A percentile compares a stretch with the other conserved stretches of the same genome.
Evolutionary conservation across 2,797 vertebrate genomes (phyloP).

Genomic region (Chelidonichthys spinosus): DNA sequence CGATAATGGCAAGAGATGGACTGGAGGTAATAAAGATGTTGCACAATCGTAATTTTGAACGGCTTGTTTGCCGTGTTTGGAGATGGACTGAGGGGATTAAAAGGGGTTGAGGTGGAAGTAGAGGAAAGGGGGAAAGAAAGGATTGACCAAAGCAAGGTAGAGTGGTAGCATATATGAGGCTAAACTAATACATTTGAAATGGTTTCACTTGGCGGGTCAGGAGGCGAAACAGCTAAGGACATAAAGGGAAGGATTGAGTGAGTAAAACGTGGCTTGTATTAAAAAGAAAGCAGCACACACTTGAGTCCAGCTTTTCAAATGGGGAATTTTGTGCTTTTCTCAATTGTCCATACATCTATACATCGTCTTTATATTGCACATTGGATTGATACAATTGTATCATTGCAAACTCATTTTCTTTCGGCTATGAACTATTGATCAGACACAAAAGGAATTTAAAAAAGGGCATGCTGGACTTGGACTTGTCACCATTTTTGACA

Average conservation of each 20-base stretch:
- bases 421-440: neutral
- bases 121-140: neutral
- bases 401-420: neutral
- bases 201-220: slow-evolving; percentile 18
- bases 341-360: neutral
- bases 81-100: neutral
- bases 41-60: slow-evolving; percentile 17
- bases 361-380: too few species aligned
- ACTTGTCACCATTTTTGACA: neutral
- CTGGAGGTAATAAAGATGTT: slow-evolving; percentile 28
- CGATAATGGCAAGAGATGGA: slow-evolving; percentile 30
- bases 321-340: neutral
- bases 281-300: neutral
- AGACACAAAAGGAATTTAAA: neutral
- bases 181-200: slow-evolving; percentile 25
- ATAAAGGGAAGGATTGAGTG: neutral
- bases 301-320: neutral
- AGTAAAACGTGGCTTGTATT: neutral
- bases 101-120: neutral
- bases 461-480: neutral
- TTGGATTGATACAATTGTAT: neutral
- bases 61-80: slow-evolving; percentile 17
- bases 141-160: neutral
- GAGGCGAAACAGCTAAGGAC: slow-evolving; percentile 3
- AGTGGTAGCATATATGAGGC: slow-evolving; percentile 5